Evolutionary conservation across 92 coral and sea anemone species (phyloP).

Genomic region (Pocillopora meandrina): DNA sequence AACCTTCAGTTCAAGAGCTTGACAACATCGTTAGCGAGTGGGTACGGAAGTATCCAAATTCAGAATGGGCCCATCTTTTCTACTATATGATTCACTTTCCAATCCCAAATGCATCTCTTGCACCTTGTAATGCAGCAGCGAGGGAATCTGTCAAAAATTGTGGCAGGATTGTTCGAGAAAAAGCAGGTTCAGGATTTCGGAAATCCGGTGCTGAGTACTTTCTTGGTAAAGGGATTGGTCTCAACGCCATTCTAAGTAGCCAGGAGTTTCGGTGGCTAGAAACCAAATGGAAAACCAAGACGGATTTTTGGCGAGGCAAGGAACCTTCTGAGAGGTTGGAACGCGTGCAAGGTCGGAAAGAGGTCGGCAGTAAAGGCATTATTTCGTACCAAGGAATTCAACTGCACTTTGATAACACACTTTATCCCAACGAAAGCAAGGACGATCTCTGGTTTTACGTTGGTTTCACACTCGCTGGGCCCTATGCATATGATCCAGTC

Average conservation of each 20-base stretch:
- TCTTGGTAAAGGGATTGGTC: slow-evolving; percentile 63
- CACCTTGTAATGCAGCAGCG: slow-evolving; percentile 18
- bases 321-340: slow-evolving; percentile 40
- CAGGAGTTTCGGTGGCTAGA: slow-evolving; percentile 19
- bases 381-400: slow-evolving; percentile 58
- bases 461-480: slow-evolving; percentile 64
- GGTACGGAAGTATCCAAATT: slow-evolving; percentile 34
- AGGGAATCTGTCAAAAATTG: slow-evolving; percentile 50
- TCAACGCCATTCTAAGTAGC: slow-evolving; percentile 41
- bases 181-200: slow-evolving; percentile 18
- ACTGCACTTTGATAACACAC: slow-evolving; percentile 54
- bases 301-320: slow-evolving; percentile 60
- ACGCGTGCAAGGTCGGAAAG: slow-evolving; percentile 61
- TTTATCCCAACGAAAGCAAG: slow-evolving; percentile 64
- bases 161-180: slow-evolving; percentile 23
- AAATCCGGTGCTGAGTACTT: slow-evolving; percentile 67
- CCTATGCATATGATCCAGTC: slow-evolving; percentile 69
- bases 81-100: slow-evolving; percentile 73
- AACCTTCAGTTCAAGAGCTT: slow-evolving; percentile 49
- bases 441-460: slow-evolving; percentile 73
- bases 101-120: slow-evolving; percentile 53
- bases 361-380: slow-evolving; percentile 49
- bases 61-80: slow-evolving; percentile 68
- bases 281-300: slow-evolving; percentile 41
- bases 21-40: slow-evolving; percentile 26